Evolutionary conservation across 2,797 vertebrate genomes (phyloP).

Genomic region (Leptatherina wallacei): DNA sequence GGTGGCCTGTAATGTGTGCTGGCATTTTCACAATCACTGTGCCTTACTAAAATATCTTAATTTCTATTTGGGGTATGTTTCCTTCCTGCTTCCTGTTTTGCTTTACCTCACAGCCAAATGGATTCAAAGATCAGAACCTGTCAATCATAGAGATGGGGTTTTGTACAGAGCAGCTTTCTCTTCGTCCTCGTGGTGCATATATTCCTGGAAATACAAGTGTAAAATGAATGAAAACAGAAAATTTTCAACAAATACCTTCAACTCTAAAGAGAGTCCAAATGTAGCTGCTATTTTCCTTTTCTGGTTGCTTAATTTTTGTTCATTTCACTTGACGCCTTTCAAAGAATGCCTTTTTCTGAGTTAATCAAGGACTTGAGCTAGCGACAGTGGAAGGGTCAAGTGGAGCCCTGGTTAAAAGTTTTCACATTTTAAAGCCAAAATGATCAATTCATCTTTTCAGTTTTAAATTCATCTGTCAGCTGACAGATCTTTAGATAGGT

Average conservation of each 20-base stretch:
- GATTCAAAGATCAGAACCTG: slow-evolving; percentile 30
- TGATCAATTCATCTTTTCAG: background rate
- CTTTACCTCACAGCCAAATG: slow-evolving; percentile 27
- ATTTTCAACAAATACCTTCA: background rate
- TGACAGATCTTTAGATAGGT: background rate
- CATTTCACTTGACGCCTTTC: slow-evolving; percentile 5
- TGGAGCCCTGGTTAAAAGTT: background rate
- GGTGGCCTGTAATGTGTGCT: slow-evolving; percentile 45
- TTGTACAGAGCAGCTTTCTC: slow-evolving; percentile 1
- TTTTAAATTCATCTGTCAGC: background rate
- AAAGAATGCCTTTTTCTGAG: background rate
- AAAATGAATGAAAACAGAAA: slow-evolving; percentile 4
- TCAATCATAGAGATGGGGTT: slow-evolving; percentile 31
- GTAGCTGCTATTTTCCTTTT: background rate
- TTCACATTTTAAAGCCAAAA: background rate
- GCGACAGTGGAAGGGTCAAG: background rate
- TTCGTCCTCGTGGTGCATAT: background rate
- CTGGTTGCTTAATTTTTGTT: slow-evolving; percentile 32
- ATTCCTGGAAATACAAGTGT: slow-evolving; percentile 16
- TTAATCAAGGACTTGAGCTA: background rate
- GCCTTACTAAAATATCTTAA: slow-evolving; percentile 18
- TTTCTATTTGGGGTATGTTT: slow-evolving; percentile 45
- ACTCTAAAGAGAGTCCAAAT: background rate
- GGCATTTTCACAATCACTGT: slow-evolving; percentile 30
- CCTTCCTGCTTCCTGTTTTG: slow-evolving; percentile 49